Evolutionary conservation across 2,888 invertebrate genomes (phyloP), one percentile per base, ranked within the genome.

Genomic region (Drosophila macrospina): DNA sequence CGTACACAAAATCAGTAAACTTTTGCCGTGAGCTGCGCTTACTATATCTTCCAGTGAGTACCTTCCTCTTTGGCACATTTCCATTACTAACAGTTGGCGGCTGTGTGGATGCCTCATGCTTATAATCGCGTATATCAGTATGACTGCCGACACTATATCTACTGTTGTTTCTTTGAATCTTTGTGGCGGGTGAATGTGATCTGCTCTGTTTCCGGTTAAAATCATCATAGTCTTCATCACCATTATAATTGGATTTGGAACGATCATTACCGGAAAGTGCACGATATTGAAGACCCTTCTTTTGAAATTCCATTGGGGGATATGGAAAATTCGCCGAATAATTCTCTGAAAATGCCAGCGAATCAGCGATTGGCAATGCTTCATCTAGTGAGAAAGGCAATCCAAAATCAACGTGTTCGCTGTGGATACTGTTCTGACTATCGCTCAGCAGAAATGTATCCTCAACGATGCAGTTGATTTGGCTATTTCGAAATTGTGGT

Each of bases 401-500:
- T 11, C 11, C 34, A 32, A 26, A 59, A 64, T 78, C 66, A 66
- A 67, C 15, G 6, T 36, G 37, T 13, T 69, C 69, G 59, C 13
- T 78, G 66, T 45, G 63, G 5, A 78, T 62, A 59, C 64, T 42
- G 6, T 59, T 66, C 69, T 56, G 48, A 39, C 57, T 62, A 60
- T 26, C 60, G 59, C 37, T 66, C 50, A 57, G 36, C 36, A 64
- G 63, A 66, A 67, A 47, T 20, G 66, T 52, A 73, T 77, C 45
- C 74, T 62, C 78, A 80, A 50, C 74, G 59, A 62, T 48, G 15
- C 42, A 50, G 47, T 67, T 80, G 61, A 78, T 69, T 66, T 63
- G 30, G 24, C 32, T 41, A 8, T 62, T 51, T 45, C 26, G 15
- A 4, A 13, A 10, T 39, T 11, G 42, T 15, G 37, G n/a, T 7